Base-by-base conservation (phyloP, 1,140 invertebrate genomes). In the Thereuonema tuberculata region DNA sequence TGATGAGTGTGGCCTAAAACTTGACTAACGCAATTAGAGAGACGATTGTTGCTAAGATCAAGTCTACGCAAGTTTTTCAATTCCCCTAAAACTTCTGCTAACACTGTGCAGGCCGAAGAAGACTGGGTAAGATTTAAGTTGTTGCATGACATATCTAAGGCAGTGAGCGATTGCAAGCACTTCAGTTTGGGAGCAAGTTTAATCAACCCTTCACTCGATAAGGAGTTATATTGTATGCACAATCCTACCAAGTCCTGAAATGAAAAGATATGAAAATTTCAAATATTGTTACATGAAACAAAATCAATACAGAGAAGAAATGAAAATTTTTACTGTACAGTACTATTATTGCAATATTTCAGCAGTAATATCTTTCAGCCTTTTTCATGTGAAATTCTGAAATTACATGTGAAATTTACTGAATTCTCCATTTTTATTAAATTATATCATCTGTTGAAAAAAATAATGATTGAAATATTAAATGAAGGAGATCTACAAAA, bases 111-210 rank as follows among this genome's bases (percentile, higher is more conserved):
- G 5, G 21, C 21, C 21, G 9, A 5, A 20, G 48, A 9, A 12
- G 48, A 17, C 48, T 50, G 24, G 5, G 53, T 14, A 17, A 55
- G 23, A 28, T 27, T 17, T 9, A 55, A 14, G 53, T 29, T 55
- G 21, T 55, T 55, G 53, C 53, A 55, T 29, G 53, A 55, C 14
- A 55, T 27, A 23, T 55, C 53, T 9, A 55, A 55, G 24, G 53
- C 53, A 14, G 21, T 28, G 3, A 55, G 26, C 9, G 53, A 27
- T 27, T 25, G 3, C 5, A 55, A 28, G 3, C 23, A 5, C 5
- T 26, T 17, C 9, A 55, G 21, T 9, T 28, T 9, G 5, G 24
- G 53, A n/a, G 15, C 3, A 9, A 55, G 21, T 12, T 29, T 27
- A 9, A 26, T 14, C 3, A 55, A 29, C 9, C 53, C 53, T 12